Evolutionary conservation across 2,113 vertebrate species (phyloP), one percentile per base, ranked within the genome.

Genomic region (Chiloscyllium plagiosum): DNA sequence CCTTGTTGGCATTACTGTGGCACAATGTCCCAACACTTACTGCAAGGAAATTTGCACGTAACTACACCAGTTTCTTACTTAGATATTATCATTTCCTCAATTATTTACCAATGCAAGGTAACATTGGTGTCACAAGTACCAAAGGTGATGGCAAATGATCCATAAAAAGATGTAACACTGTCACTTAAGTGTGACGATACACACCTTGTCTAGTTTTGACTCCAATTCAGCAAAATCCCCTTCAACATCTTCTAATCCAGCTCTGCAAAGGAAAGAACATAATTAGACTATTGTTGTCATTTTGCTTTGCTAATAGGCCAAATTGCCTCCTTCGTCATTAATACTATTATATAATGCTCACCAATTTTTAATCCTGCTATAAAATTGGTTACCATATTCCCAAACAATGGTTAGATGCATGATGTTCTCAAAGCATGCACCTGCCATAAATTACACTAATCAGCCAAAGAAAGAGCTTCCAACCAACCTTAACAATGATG

Each of bases 191-290:
- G 26, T 52, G 26, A 76, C 96, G 95, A 72, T 97, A 96, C 97
- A 98, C 97, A 99, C 99, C 99, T 99, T 99, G 97, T 99, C 99
- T n/a, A 99, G 98, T 97, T 99, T 99, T 96, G 98, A 98, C 97
- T 99, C 99, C 97, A 99, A 97, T 97, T 99, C 99, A 1, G 98
- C 97, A 96, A 99, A 99, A 97, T 99, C 99, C 96, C 98, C 98
- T 97, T 99, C 99, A 96, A 99, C 99, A 97, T 99, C 99, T 98
- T 99, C 99, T 97, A 99, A 97, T 96, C 98, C 98, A 96, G 99
- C 99, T 97, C 99, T 99, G 97, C 52, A 0, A 78, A 95, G 95
- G 15, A 96, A 76, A 95, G 2, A 95, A 76, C 37, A 66, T 52
- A 72, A 65, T 76, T 95, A 95, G 72, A 29, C 68, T 76, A 61